Base-by-base conservation (phyloP, 2,888 invertebrate species). In the Uloborus plumipes region DNA sequence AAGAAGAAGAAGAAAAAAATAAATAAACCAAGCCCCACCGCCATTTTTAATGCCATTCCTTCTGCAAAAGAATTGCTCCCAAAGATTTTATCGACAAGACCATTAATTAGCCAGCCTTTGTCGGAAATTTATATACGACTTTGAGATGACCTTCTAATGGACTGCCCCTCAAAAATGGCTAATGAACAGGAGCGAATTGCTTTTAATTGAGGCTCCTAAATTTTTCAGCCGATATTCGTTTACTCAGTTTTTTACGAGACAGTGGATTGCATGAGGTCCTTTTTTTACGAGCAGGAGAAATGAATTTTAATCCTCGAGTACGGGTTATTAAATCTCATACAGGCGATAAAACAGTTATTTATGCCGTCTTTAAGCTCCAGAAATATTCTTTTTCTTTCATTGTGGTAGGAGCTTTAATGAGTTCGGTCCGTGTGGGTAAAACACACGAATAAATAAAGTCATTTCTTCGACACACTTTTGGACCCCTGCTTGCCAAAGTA, bases 81-180 rank as follows among this genome's bases (percentile, higher is more conserved):
- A n/a, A 49, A 16, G 65, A 65, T 65, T 65, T 47, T 39, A 18
- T 65, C 65, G 18, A 15, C 65, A 65, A 47, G 18, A 14, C 14
- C 65, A 39, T 39, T 39, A 65, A 65, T 65, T 65, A 65, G 18
- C n/a, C 47, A 20, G 47, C 31, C 47, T 47, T 65, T 49, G 47
- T 55, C 55, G 55, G 18, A 16, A 39, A 39, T 39, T 39, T 39
- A 39, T 55, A 55, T 20, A 55, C n/a, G 55, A 18, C 18, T 55
- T 55, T n/a, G 55, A 55, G 20, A 55, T n/a, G 20, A 18, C 20
- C 18, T 55, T 55, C 20, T 55, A 18, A 55, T 55, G 9, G 20
- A n/a, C 20, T 55, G n/a, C 55, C 20, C n/a, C 20, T 16, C 55
- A 55, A 1, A 11, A 16, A 20, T n/a, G 15, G n/a, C 0, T 16